Evolutionary conservation across 1,140 invertebrate species (phyloP).

Genomic region (Pemphigus obesinymphae): DNA sequence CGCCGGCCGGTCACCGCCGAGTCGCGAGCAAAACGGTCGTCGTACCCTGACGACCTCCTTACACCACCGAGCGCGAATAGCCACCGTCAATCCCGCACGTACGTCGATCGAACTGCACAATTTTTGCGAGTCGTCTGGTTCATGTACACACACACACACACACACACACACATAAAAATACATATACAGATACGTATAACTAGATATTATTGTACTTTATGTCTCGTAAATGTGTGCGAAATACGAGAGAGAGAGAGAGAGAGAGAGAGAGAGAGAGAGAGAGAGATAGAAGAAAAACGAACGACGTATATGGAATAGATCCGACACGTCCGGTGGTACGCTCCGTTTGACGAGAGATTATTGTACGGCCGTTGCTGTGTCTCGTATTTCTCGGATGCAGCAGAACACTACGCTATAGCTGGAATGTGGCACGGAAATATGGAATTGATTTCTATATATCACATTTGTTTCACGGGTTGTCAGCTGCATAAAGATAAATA

Average conservation of each 20-base stretch:
- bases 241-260: background rate
- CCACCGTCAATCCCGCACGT: background rate
- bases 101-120: background rate
- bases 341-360: too few relatives aligned
- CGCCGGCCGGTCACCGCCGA: background rate
- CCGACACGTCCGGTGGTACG: too few relatives aligned
- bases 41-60: constrained; percentile 30
- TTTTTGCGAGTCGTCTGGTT: background rate
- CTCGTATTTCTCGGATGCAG: too few relatives aligned
- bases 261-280: too few relatives aligned
- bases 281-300: too few relatives aligned
- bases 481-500: too few relatives aligned
- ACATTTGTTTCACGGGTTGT: too few relatives aligned
- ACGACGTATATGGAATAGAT: background rate
- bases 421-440: too few relatives aligned
- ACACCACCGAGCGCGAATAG: background rate
- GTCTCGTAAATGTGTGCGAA: background rate
- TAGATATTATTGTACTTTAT: too few relatives aligned
- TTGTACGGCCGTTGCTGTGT: too few relatives aligned
- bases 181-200: background rate
- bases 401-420: too few relatives aligned
- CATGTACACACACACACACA: background rate
- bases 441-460: too few relatives aligned
- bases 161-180: background rate
- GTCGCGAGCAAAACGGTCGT: constrained; percentile 9